A percentile compares a stretch with the other conserved stretches of the same genome.
These are phyloP conservation scores for Cyanocitta stelleri DNA, from an alignment of 2,113 vertebrate genomes.

Conservation along the genomic window DNA sequence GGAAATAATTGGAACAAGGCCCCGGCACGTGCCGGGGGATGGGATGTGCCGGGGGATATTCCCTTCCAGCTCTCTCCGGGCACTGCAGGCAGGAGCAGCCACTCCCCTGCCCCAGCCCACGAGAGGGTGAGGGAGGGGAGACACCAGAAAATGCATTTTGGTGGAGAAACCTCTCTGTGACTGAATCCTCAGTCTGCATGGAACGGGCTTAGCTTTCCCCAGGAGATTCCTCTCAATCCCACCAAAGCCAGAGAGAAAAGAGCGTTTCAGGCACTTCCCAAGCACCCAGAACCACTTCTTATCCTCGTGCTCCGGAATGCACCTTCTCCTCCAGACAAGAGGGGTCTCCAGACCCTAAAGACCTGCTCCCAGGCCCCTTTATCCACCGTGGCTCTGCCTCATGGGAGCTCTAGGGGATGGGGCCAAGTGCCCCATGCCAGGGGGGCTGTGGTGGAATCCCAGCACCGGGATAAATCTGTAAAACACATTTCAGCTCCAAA, in stretches of 20 bases:
- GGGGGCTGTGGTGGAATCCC: neutral
- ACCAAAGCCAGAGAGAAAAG: neutral
- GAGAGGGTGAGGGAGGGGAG: neutral
- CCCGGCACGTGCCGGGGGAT: neutral
- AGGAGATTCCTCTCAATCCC: neutral
- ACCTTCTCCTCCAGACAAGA: neutral
- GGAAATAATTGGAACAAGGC: slow-evolving; percentile 22
- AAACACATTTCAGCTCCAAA: neutral
- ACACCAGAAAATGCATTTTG: neutral
- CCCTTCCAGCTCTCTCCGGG: neutral
- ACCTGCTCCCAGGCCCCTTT: neutral
- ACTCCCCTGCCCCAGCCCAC: rapidly evolving
- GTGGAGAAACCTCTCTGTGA: neutral
- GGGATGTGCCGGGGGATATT: neutral
- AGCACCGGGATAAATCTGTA: rapidly evolving
- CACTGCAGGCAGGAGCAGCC: neutral
- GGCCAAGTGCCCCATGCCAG: neutral
- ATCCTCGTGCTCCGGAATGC: neutral
- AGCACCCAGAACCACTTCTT: neutral
- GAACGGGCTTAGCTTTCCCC: neutral
- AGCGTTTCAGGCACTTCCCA: rapidly evolving
- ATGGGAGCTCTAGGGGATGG: neutral
- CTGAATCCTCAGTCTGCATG: neutral
- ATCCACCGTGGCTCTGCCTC: neutral
- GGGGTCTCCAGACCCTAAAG: neutral